Conservation (phyloP, 2,888 invertebrate species). For the Nemurella pictetii region DNA sequence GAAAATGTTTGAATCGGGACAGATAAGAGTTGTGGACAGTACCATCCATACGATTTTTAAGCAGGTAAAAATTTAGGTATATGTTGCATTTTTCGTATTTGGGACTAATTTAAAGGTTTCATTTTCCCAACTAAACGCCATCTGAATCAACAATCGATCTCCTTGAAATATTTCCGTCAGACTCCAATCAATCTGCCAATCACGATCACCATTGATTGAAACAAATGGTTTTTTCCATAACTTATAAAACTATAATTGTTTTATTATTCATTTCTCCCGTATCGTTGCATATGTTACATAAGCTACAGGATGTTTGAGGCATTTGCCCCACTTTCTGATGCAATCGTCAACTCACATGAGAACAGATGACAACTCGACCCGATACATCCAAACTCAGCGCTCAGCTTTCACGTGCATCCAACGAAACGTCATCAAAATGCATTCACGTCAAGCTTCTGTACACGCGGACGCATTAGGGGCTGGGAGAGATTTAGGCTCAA, state of each 20-base stretch:
- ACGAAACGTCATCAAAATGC: not conserved
- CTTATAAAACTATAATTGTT: not conserved
- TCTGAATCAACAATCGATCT: not conserved
- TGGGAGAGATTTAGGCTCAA: not conserved
- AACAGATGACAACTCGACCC: too few species aligned
- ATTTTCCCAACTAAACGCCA: not conserved
- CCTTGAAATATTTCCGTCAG: not conserved
- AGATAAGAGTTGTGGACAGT: too few species aligned
- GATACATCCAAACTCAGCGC: not conserved
- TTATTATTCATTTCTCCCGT: not conserved
- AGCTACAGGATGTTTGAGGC: constrained; percentile 17
- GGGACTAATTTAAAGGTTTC: too few species aligned
- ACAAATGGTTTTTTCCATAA: not conserved
- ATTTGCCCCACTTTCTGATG: constrained; percentile 30
- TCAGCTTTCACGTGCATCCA: not conserved
- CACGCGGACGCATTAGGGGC: not conserved
- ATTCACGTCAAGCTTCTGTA: not conserved
- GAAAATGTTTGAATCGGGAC: too few species aligned
- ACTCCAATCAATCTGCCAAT: not conserved
- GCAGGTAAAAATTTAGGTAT: too few species aligned
- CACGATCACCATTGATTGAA: not conserved
- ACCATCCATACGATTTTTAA: too few species aligned
- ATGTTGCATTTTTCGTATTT: too few species aligned
- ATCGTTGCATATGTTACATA: constrained; percentile 13
- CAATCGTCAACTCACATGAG: constrained; percentile 3